Conservation (phyloP, 1,140 invertebrate genomes). For the Drosophila subobscura region DNA sequence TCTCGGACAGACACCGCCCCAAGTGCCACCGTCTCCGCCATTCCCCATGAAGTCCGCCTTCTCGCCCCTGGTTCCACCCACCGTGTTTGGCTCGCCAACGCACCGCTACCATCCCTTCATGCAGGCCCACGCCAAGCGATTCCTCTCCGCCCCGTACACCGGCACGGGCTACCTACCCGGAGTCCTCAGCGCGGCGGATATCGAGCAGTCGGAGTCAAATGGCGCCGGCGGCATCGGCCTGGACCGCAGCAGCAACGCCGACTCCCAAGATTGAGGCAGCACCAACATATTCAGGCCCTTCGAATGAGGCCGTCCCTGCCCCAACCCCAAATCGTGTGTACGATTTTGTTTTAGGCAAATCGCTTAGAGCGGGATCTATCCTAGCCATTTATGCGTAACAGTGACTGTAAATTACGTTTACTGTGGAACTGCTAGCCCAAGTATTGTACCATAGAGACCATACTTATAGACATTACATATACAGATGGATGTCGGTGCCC, state of each 20-base stretch:
- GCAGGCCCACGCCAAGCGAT: conserved; percentile 87
- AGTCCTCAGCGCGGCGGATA: conserved; percentile 87
- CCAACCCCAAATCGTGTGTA: not conserved
- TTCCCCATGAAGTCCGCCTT: conserved; percentile 89
- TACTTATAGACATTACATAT: conserved; percentile 20
- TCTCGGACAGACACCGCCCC: conserved; percentile 70
- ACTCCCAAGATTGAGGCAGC: conserved; percentile 70
- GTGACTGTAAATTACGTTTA: conserved; percentile 58
- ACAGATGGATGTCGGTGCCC: conserved; percentile 14
- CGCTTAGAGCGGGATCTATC: conserved; percentile 2
- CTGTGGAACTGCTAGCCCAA: conserved; percentile 51
- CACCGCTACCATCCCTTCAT: conserved; percentile 82
- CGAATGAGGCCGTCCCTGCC: conserved; percentile 32
- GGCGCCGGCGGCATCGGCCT: conserved; percentile 45
- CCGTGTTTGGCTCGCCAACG: conserved; percentile 84
- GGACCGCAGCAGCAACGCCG: conserved; percentile 63
- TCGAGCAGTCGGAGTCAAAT: conserved; percentile 81
- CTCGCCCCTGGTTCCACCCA: conserved; percentile 87
- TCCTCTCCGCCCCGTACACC: conserved; percentile 90
- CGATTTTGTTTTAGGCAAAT: conserved; percentile 15
- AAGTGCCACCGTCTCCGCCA: conserved; percentile 82
- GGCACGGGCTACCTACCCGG: conserved; percentile 92
- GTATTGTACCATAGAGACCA: conserved; percentile 67
- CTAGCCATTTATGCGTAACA: conserved; percentile 28
- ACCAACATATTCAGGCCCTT: conserved; percentile 68